phyloP scores from a whole-genome alignment of 2,888 invertebrate genomes.

The Eretmocerus hayati region DNA sequence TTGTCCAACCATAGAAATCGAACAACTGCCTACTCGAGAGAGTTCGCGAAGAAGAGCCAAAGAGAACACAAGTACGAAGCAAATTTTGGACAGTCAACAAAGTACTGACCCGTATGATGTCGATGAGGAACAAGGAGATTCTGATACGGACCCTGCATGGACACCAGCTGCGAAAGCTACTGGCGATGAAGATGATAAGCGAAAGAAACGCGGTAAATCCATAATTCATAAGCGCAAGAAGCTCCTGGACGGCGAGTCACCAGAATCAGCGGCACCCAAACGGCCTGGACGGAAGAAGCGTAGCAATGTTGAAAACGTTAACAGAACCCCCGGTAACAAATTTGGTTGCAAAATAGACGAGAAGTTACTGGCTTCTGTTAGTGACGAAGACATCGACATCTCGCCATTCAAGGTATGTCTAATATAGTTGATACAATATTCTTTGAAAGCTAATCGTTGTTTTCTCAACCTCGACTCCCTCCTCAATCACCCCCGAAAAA shows the following conservation, averaged over 20 bases:
- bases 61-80: slow-evolving; percentile 54
- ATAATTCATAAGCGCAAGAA: slow-evolving; percentile 9
- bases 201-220: slow-evolving; percentile 37
- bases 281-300: slow-evolving; percentile 16
- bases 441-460: no score
- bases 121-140: slow-evolving; percentile 58
- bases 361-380: slow-evolving; percentile 37
- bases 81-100: slow-evolving; percentile 48
- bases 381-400: slow-evolving; percentile 43
- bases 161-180: slow-evolving; percentile 56
- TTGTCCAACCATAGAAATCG: slow-evolving; percentile 12
- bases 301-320: slow-evolving; percentile 19
- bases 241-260: background rate
- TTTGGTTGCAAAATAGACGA: slow-evolving; percentile 39
- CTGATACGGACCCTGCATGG: slow-evolving; percentile 70
- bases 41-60: slow-evolving; percentile 61
- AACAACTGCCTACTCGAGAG: slow-evolving; percentile 52
- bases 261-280: background rate
- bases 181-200: slow-evolving; percentile 43
- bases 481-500: no score
- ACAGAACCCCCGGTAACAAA: no score
- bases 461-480: no score
- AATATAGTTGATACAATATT: no score
- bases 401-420: slow-evolving; percentile 44
- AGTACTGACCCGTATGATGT: slow-evolving; percentile 43